phyloP scores from a whole-genome alignment of 2,797 vertebrate species.

The Pseudocheirus occidentalis region DNA sequence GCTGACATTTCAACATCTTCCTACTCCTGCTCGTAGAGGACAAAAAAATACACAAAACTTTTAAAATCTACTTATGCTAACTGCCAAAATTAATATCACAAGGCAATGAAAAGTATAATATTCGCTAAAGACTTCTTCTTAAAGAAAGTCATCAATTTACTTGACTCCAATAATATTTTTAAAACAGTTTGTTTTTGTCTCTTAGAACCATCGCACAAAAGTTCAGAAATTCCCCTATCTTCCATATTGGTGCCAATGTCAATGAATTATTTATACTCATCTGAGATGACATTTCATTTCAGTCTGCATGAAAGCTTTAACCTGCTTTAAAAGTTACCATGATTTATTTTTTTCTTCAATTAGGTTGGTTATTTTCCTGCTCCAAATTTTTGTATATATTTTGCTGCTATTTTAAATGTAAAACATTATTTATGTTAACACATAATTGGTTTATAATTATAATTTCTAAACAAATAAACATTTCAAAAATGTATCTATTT shows the following conservation, averaged over 20 bases:
- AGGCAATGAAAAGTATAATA: conserved; percentile 72
- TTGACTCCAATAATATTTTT: conserved; percentile 53
- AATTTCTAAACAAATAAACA: background rate
- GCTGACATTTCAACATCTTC: conserved; percentile 43
- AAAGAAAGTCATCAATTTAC: conserved; percentile 55
- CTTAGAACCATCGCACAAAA: conserved; percentile 15
- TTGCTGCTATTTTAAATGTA: background rate
- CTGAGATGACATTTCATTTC: conserved; percentile 49
- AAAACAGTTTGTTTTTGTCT: conserved; percentile 60
- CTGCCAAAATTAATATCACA: conserved; percentile 81
- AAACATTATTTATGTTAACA: background rate
- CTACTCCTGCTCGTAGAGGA: conserved; percentile 60
- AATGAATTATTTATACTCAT: conserved; percentile 63
- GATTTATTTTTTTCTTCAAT: conserved; percentile 21
- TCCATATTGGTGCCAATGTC: background rate
- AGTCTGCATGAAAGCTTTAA: conserved; percentile 52
- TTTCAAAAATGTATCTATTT: background rate
- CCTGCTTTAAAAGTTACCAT: conserved; percentile 67
- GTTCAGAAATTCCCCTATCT: background rate
- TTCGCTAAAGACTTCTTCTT: conserved; percentile 72
- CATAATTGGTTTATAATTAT: background rate
- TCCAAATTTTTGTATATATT: conserved; percentile 22
- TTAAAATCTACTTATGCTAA: conserved; percentile 70
- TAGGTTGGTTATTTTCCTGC: conserved; percentile 36
- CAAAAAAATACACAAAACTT: conserved; percentile 56